A percentile compares a stretch with the other conserved stretches of the same genome.
Evolutionary conservation across 2,888 invertebrate genomes (phyloP).

Genomic region (Agrochola lota): DNA sequence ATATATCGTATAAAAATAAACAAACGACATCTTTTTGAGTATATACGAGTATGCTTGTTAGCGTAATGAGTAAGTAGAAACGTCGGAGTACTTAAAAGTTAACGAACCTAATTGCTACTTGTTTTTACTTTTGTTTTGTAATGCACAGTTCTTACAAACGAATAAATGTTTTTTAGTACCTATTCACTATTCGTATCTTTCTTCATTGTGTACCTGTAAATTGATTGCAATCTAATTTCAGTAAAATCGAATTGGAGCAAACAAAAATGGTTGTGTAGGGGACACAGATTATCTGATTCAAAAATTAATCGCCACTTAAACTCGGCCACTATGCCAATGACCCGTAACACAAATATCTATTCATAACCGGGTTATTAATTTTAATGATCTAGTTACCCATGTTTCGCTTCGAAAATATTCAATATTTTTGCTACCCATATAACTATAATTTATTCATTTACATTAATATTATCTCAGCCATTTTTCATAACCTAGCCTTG

Average conservation of each 20-base stretch:
- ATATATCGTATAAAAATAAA: constrained; percentile 1
- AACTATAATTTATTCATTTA: not conserved
- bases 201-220: not conserved
- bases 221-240: constrained; percentile 9
- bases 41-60: constrained; percentile 19
- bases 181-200: not conserved
- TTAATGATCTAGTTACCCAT: not conserved
- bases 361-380: constrained; percentile 5
- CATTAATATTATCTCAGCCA: not conserved
- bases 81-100: not conserved
- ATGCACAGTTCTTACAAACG: not conserved
- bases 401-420: not conserved
- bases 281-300: not conserved
- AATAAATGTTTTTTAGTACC: not conserved
- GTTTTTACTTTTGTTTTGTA: not conserved
- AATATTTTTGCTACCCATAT: not conserved
- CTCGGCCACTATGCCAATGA: constrained; percentile 24
- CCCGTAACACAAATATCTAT: not conserved
- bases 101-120: constrained; percentile 7
- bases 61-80: not conserved
- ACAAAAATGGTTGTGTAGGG: not conserved
- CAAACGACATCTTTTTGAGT: constrained; percentile 4
- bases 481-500: not conserved
- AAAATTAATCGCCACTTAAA: not conserved
- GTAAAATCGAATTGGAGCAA: not conserved